Evolutionary conservation across 2,113 vertebrate genomes (phyloP), one percentile per base, ranked within the genome.

Genomic region (Pyxicephalus adspersus): DNA sequence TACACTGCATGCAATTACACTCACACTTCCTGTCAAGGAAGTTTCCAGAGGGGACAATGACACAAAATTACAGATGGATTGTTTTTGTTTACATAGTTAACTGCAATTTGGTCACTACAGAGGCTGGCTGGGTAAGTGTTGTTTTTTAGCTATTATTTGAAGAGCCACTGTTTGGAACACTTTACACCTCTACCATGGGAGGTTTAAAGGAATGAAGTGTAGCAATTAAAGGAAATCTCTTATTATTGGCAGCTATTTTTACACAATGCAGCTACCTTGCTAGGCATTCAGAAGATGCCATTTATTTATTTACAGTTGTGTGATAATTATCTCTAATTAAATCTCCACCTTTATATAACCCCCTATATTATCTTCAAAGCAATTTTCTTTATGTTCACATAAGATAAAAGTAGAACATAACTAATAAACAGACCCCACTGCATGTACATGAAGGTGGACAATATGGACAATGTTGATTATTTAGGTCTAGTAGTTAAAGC

Each of bases 81-180:
- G 77, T 79, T 68, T 79, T 26, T 66, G 52, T 79, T 79, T 29
- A 55, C 64, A 68, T 57, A 57, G 76, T 79, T 65, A 79, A 57
- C 76, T 57, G 76, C 18, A 51, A 77, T 77, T 54, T 77, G 61
- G 76, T 64, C 19, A 63, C 38, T 61, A 55, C 45, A 55, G 76
- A 22, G 54, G 64, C 45, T 58, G 29, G 52, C 77, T 23, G 77
- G 54, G 64, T 60, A 45, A 79, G 51, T 66, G 63, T 17, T 78
- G 76, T 58, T 78, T 68, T 67, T 38, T 78, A 58, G n/a, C 64
- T 15, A 54, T 66, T 51, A 67, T 3, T 66, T 65, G 51, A 57
- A 68, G 64, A 22, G 31, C 77, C 65, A 68, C 52, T 79, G 76
- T 79, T 79, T 68, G n/a, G 29, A 79, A 54, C 50, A 57, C 52